These are phyloP conservation scores for Euthynnus affinis DNA, from an alignment of 2,797 vertebrate genomes.

Conservation along the genomic window DNA sequence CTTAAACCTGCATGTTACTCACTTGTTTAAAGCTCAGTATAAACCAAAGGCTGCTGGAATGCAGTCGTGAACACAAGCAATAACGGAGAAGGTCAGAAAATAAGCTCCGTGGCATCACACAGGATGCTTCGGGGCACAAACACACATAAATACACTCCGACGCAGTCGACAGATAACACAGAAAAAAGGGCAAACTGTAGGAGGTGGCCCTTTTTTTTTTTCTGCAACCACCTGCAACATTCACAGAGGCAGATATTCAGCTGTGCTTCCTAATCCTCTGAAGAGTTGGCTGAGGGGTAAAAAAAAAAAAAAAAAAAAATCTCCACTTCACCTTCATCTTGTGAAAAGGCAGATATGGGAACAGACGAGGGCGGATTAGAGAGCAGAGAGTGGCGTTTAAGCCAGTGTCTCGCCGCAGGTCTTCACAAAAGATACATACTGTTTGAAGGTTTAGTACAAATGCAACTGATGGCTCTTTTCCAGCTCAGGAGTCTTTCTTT, in stretches of 20 bases:
- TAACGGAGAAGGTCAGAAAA: slow-evolving; percentile 39
- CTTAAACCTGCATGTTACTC: slow-evolving; percentile 31
- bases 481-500: too few relatives aligned
- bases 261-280: slow-evolving; percentile 30
- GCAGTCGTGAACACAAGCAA: slow-evolving; percentile 56
- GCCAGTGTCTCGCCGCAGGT: slow-evolving; percentile 53
- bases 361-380: slow-evolving; percentile 49
- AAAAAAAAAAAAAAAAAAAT: not conserved
- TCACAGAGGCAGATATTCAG: slow-evolving; percentile 16
- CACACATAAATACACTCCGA: not conserved
- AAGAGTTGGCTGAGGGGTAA: not conserved
- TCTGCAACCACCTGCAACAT: slow-evolving; percentile 22
- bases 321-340: slow-evolving; percentile 21
- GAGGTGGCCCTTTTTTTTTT: not conserved
- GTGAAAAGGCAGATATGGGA: slow-evolving; percentile 32
- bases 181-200: not conserved
- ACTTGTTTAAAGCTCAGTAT: slow-evolving; percentile 39
- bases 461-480: not conserved
- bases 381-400: slow-evolving; percentile 30
- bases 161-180: not conserved
- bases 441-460: not conserved
- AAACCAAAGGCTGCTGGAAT: slow-evolving; percentile 56
- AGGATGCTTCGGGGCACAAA: slow-evolving; percentile 28
- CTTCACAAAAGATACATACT: slow-evolving; percentile 13
- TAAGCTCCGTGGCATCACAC: slow-evolving; percentile 49